Evolutionary conservation across 2,888 invertebrate species (phyloP).

Genomic region (Lochmaea capreae): DNA sequence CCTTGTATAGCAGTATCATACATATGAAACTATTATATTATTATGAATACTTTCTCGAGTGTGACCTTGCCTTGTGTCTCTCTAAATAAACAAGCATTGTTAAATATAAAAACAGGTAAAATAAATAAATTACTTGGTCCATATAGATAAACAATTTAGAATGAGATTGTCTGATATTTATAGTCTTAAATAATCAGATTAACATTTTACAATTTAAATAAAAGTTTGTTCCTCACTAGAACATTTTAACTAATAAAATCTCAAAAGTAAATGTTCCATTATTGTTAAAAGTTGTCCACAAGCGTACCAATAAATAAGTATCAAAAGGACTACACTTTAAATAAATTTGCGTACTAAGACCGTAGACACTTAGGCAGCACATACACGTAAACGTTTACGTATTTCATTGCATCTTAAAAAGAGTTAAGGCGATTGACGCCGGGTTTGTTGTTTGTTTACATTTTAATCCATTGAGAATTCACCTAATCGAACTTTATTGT

Average conservation of each 20-base stretch:
- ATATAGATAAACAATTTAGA: conserved; percentile 22
- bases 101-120: conserved; percentile 15
- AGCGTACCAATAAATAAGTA: not conserved
- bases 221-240: not conserved
- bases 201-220: not conserved
- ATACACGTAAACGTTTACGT: too few relatives aligned
- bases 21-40: conserved; percentile 9
- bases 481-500: too few relatives aligned
- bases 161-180: conserved; percentile 7
- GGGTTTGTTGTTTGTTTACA: too few relatives aligned
- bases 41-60: conserved; percentile 19
- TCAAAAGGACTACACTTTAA: not conserved
- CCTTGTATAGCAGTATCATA: not conserved
- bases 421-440: too few relatives aligned
- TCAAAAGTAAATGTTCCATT: not conserved
- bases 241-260: not conserved
- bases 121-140: conserved; percentile 18
- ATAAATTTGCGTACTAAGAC: not conserved
- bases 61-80: conserved; percentile 22
- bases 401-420: too few relatives aligned
- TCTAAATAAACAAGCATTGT: conserved; percentile 20
- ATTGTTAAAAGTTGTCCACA: not conserved
- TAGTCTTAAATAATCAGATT: not conserved
- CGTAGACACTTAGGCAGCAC: too few relatives aligned
- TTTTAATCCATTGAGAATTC: too few relatives aligned